These are phyloP conservation scores for Lepidurus packardi DNA, from an alignment of 1,140 invertebrate genomes.

Conservation along the genomic window DNA sequence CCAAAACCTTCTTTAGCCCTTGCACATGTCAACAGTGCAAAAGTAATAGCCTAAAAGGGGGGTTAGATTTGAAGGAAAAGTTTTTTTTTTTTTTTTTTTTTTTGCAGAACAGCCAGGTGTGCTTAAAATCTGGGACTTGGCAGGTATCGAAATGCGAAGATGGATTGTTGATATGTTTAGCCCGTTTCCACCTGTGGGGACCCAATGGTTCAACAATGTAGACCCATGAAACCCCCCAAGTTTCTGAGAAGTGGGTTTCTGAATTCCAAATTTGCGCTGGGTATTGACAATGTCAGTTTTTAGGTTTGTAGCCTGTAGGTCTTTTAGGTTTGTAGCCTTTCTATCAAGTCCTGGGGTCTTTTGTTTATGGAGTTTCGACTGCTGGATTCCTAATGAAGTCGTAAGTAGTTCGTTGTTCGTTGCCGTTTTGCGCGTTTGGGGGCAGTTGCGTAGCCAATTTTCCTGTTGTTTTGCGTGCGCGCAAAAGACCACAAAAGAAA, in stretches of 20 bases:
- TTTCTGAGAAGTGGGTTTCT: not conserved
- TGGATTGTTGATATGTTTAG: conserved; percentile 20
- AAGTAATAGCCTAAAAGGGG: not conserved
- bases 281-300: too few relatives aligned
- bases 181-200: conserved; percentile 3
- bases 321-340: too few relatives aligned
- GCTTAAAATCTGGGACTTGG: not conserved
- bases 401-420: not conserved
- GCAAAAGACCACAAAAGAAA: not conserved
- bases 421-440: not conserved
- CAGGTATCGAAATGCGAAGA: conserved; percentile 18
- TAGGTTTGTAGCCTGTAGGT: too few relatives aligned
- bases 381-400: conserved; percentile 9
- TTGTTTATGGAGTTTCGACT: too few relatives aligned
- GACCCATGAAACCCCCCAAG: not conserved
- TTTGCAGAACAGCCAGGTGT: not conserved
- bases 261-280: conserved; percentile 19
- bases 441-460: conserved; percentile 13
- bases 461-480: not conserved
- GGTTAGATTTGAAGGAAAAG: too few relatives aligned
- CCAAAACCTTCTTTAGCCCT: not conserved
- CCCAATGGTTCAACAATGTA: not conserved
- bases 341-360: too few relatives aligned
- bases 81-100: too few relatives aligned
- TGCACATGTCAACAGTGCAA: not conserved